Base-by-base conservation (phyloP, 2,797 vertebrate genomes). In the Tangara arthus region DNA sequence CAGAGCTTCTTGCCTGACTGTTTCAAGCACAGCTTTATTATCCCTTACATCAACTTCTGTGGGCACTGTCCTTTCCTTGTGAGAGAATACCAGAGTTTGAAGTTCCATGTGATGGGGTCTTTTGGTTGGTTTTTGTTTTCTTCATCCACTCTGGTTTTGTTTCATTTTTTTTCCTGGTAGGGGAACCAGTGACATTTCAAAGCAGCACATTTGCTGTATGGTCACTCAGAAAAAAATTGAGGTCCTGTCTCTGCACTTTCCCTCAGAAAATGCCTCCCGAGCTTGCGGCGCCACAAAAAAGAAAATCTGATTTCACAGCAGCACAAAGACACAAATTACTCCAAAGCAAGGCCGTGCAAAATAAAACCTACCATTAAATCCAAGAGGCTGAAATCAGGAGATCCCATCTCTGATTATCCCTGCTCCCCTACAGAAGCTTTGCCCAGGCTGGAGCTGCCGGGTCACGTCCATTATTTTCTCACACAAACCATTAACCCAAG, bases 21-120 rank as follows among this genome's bases (percentile, higher is more conserved):
- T 90, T 91, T 91, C 90, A 88, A 94, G 71, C 70, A 73, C 42
- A 59, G 52, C 77, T 95, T 95, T 95, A 75, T 94, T 95, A 89
- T 94, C 73, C 81, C 63, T 96, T 69, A 32, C 59, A 34, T 65
- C 95, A 93, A 65, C 55, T 96, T 96, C 72, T 90, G 70, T 30
- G 55, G 52, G 24, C 82, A 95, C 56, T 66, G 57, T 76, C 78
- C 22, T 55, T 90, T 82, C 83, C 77, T 89, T 69, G 37, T 21
- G 30, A 56, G 73, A 81, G 27, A 90, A 85, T 8, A 35, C 28
- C 47, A 81, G 55, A 86, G 60, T 64, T 73, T 50, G 59, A 90
- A 56, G 68, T 70, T 85, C 75, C 20, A 7, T 35, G 21, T 66
- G 34, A 24, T 37, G 46, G 63, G 12, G 2, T 19, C 53, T 65